Evolutionary conservation across 2,113 vertebrate genomes (phyloP).

Genomic region (Tursiops truncatus): DNA sequence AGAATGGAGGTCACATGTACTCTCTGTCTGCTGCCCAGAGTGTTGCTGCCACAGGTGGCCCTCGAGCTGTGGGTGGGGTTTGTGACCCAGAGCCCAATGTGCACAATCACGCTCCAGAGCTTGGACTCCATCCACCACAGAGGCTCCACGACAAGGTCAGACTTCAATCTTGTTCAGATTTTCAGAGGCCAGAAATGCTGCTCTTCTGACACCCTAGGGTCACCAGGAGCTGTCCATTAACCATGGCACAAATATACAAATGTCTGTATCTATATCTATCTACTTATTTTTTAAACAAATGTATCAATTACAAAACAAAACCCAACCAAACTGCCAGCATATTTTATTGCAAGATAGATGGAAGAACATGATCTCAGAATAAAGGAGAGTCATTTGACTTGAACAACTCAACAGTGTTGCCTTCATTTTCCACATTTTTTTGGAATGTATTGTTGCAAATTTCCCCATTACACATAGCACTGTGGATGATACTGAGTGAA

Average conservation of each 20-base stretch:
- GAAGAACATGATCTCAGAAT: background rate
- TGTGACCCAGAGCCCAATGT: background rate
- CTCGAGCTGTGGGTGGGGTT: background rate
- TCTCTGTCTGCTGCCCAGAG: background rate
- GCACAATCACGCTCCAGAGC: fast-evolving
- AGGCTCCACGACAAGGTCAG: background rate
- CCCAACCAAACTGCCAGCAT: background rate
- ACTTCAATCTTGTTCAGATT: background rate
- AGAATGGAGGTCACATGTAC: fast-evolving
- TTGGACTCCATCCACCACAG: background rate
- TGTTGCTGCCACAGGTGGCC: background rate
- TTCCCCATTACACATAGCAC: background rate
- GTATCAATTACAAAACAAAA: background rate
- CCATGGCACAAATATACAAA: background rate
- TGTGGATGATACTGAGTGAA: background rate
- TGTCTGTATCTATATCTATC: background rate
- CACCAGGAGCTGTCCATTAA: background rate
- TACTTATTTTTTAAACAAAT: background rate
- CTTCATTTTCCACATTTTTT: background rate
- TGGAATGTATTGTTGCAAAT: background rate
- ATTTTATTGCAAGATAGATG: background rate
- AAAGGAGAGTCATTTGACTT: background rate
- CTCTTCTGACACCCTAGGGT: background rate
- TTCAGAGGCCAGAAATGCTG: background rate
- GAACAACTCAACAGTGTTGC: background rate